Percentiles rank a stretch among this genome's conserved stretches.
phyloP scores from a whole-genome alignment of 2,113 vertebrate genomes.

The Halichoerus grypus region DNA sequence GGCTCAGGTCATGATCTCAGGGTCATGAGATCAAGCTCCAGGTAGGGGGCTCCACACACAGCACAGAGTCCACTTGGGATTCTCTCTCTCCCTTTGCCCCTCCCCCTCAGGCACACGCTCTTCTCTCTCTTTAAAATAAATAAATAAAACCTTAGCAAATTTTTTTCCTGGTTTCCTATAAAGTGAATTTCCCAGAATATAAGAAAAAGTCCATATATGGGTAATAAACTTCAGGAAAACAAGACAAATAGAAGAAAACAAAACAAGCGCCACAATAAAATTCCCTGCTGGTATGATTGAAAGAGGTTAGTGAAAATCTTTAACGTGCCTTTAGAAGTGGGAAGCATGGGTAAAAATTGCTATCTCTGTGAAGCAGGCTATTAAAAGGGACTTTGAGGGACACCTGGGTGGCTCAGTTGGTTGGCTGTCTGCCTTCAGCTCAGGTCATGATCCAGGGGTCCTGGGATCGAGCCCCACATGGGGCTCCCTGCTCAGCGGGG shows the following conservation, averaged over 20 bases:
- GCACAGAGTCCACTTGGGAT: neutral
- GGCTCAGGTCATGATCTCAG: neutral
- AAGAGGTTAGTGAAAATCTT: neutral
- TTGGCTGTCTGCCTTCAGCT: too few relatives aligned
- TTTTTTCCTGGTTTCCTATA: neutral
- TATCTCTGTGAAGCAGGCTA: neutral
- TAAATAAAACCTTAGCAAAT: neutral
- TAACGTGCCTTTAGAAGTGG: neutral
- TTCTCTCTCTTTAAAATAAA: neutral
- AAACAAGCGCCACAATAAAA: neutral
- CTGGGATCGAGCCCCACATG: too few relatives aligned
- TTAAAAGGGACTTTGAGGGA: neutral
- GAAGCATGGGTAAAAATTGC: neutral
- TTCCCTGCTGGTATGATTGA: neutral
- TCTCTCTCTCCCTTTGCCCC: neutral
- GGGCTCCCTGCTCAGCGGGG: too few relatives aligned
- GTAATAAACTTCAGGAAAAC: neutral
- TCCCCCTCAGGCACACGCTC: neutral
- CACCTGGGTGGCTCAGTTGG: too few relatives aligned
- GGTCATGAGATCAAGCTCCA: neutral
- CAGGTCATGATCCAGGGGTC: neutral
- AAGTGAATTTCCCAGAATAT: neutral
- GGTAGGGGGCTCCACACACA: neutral
- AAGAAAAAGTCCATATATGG: neutral
- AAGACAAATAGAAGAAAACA: neutral